A percentile compares a stretch with the other conserved stretches of the same genome.
phyloP scores from a whole-genome alignment of 2,888 invertebrate species.

The Diaphora mendica region DNA sequence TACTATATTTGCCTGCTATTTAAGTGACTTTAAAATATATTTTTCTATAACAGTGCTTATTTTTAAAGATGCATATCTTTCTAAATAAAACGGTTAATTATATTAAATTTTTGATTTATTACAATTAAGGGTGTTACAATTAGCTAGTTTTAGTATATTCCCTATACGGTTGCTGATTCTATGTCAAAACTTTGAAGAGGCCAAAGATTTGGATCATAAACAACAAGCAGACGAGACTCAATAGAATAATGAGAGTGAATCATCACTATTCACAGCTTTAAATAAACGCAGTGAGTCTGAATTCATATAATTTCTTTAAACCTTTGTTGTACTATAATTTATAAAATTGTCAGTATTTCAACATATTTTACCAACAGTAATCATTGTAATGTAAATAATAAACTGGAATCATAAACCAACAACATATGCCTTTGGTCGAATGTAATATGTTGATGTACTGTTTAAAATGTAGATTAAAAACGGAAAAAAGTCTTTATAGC shows the following conservation, averaged over 20 bases:
- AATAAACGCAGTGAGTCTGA: not conserved
- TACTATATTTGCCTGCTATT: not conserved
- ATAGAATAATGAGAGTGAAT: conserved; percentile 4
- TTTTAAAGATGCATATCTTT: too few species aligned
- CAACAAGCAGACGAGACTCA: not conserved
- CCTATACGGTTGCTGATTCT: not conserved
- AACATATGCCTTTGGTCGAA: not conserved
- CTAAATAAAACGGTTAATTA: too few species aligned
- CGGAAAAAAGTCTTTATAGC: too few species aligned
- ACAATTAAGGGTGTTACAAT: too few species aligned
- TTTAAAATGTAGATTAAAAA: too few species aligned
- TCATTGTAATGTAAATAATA: not conserved
- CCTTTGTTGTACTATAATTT: not conserved
- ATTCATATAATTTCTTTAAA: not conserved
- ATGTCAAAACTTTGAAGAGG: not conserved
- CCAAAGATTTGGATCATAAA: not conserved
- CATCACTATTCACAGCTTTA: not conserved
- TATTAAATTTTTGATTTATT: too few species aligned
- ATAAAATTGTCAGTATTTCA: not conserved
- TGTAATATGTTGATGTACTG: not conserved
- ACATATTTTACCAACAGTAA: not conserved
- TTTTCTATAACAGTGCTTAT: too few species aligned
- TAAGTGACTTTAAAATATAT: too few species aligned
- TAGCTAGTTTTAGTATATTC: not conserved
- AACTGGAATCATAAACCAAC: not conserved